Percentiles rank a stretch among this genome's conserved stretches.
phyloP scores from a whole-genome alignment of 2,113 vertebrate species.

The Saguinus midas region DNA sequence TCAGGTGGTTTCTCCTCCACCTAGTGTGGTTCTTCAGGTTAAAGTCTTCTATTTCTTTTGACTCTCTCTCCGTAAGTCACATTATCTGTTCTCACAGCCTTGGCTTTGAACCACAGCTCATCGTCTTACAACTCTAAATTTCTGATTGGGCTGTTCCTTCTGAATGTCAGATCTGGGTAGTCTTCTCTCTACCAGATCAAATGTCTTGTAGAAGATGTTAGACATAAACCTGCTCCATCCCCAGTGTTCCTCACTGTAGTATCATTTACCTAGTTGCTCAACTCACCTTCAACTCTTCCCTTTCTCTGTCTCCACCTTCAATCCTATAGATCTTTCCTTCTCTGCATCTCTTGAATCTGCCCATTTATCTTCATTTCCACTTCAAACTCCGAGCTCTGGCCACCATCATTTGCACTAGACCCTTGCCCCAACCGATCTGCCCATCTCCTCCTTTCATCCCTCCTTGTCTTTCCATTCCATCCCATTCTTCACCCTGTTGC shows the following conservation, averaged over 20 bases:
- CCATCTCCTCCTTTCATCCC: not conserved
- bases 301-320: not conserved
- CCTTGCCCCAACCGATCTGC: not conserved
- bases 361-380: not conserved
- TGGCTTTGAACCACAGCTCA: not conserved
- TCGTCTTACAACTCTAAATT: not conserved
- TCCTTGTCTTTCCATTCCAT: not conserved
- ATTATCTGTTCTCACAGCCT: not conserved
- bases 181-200: not conserved
- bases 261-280: not conserved
- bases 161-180: not conserved
- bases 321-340: not conserved
- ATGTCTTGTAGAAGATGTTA: not conserved
- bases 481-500: conserved; percentile 23
- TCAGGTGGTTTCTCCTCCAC: not conserved
- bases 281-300: not conserved
- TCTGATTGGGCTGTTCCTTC: not conserved
- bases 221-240: not conserved
- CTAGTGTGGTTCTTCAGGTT: not conserved
- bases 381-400: not conserved
- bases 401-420: not conserved
- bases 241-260: not conserved
- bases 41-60: not conserved
- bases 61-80: not conserved
- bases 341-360: not conserved